Evolutionary conservation across 2,113 vertebrate genomes (phyloP).

Genomic region (Panthera tigris): DNA sequence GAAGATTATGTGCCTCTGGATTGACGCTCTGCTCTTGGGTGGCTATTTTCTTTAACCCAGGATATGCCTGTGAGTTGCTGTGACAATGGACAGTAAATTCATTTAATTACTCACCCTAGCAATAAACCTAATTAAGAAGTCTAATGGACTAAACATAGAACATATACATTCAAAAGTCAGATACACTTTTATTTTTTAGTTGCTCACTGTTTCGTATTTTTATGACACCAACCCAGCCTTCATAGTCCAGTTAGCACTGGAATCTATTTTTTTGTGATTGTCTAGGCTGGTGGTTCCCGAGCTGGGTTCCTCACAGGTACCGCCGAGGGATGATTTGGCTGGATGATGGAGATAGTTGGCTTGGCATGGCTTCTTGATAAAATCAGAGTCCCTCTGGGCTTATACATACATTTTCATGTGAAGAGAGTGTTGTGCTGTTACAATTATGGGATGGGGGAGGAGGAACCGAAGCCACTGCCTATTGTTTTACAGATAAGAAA

Average conservation of each 20-base stretch:
- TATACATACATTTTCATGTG: background rate
- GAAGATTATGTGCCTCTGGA: background rate
- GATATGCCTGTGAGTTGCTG: background rate
- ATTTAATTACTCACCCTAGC: background rate
- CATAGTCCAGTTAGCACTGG: background rate
- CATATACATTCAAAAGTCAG: background rate
- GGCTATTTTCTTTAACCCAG: background rate
- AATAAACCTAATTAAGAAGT: background rate
- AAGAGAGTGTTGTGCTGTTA: background rate
- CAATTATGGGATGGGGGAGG: background rate
- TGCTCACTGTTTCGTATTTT: background rate
- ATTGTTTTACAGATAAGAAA: background rate
- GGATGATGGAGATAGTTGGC: background rate
- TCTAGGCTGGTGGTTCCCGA: background rate
- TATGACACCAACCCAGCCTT: background rate
- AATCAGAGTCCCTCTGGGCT: background rate
- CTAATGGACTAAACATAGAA: background rate
- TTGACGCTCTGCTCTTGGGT: background rate
- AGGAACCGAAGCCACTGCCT: background rate
- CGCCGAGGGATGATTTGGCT: background rate
- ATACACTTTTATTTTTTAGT: background rate
- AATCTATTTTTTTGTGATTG: background rate
- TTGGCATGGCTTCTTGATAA: background rate
- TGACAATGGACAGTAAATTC: background rate
- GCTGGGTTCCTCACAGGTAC: background rate